Conservation (phyloP, 2,113 vertebrate species). For the Nettapus auritus region DNA sequence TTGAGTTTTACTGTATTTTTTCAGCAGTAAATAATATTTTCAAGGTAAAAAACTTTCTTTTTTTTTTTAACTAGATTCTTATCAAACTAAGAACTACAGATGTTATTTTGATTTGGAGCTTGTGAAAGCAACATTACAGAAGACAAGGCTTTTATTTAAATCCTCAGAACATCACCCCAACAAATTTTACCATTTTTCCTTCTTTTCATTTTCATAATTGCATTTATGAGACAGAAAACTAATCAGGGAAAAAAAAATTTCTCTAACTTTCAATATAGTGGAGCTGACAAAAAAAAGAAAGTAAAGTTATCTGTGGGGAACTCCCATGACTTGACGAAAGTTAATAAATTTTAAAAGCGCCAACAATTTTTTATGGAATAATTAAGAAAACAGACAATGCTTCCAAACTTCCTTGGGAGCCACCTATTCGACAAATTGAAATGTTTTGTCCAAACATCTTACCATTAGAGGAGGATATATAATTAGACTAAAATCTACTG, state of each 20-base stretch:
- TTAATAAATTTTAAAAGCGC: neutral
- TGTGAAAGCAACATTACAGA: neutral
- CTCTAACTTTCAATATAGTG: neutral
- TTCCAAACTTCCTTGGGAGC: neutral
- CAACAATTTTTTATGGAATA: neutral
- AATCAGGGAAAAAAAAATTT: neutral
- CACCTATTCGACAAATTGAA: neutral
- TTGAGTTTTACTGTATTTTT: neutral
- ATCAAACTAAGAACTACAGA: neutral
- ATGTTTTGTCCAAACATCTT: neutral
- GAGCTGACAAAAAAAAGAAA: neutral
- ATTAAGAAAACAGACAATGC: neutral
- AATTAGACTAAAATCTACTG: neutral
- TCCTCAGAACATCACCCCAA: neutral
- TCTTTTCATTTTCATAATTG: neutral
- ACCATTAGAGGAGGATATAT: neutral
- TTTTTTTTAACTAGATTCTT: neutral
- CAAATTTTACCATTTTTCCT: neutral
- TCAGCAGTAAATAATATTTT: neutral
- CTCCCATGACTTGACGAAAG: neutral
- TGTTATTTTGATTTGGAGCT: neutral
- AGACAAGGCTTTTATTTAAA: neutral
- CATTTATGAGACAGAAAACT: neutral
- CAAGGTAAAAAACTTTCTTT: neutral
- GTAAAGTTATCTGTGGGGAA: neutral